Base-by-base conservation (phyloP, 2,113 vertebrate species). In the Clupea harengus region DNA sequence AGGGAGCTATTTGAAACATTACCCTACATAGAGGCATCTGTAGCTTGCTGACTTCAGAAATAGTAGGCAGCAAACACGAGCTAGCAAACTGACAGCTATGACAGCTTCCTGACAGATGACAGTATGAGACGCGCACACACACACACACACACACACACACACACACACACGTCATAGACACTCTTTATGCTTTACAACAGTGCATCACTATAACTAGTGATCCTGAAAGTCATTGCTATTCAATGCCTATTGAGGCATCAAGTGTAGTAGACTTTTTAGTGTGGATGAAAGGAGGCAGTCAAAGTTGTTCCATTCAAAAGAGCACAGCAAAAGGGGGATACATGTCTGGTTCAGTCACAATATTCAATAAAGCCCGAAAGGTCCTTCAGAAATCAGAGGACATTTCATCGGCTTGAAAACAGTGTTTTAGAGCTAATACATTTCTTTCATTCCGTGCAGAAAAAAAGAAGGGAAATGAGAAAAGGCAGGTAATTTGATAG, bases 141-240 rank as follows among this genome's bases (percentile, higher is more conserved):
- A 64, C 57, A 64, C 81, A 18, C 81, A 81, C 72, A 86, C 81
- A 47, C 83, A 81, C 81, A 86, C 83, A 84, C 83, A 67, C 57
- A 25, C 46, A 45, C 44, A 52, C 81, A 82, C 83, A 39, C 8
- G 67, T 44, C 86, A 47, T 60, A 57, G 46, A 49, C 9, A 9
- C 64, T 28, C 28, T 28, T 49, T 18, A 54, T 54, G 15, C 2
- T 54, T 54, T 17, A 17, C 17, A 18, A 3, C 52, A 54, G 17
- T 0, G 2, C 4, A 15, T 17, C 15, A 4, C 52, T 54, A 72
- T 32, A 72, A 72, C 64, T 32, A 28, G 10, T 25, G n/a, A 32
- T 64, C 6, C 22, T 72, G 25, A 2, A 72, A 72, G 64, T 25
- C 64, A 13, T 54, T 67, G 60, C 60, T 0, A 32, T 25, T 72